Conservation (phyloP, 2,797 vertebrate genomes). For the Carapus acus region DNA sequence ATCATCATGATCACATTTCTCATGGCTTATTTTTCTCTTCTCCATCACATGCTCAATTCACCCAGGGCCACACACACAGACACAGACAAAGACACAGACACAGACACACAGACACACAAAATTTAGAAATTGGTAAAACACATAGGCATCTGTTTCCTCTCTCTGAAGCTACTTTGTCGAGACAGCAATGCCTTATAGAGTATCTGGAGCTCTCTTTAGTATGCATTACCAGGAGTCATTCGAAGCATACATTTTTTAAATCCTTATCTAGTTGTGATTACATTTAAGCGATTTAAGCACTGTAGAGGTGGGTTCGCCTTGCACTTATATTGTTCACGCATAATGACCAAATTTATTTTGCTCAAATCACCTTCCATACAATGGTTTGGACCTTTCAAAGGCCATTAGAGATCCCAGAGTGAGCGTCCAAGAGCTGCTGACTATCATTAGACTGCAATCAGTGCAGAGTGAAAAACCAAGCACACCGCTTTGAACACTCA, state of each 20-base stretch:
- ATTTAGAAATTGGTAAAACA: constrained; percentile 9
- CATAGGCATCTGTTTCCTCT: neutral
- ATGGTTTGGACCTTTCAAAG: constrained; percentile 47
- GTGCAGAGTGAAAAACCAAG: constrained; percentile 18
- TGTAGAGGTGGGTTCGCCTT: no score
- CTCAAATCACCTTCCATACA: neutral
- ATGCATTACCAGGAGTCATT: neutral
- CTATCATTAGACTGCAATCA: constrained; percentile 20
- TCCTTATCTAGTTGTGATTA: no score
- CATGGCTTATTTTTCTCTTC: constrained; percentile 37
- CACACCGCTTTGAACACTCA: constrained; percentile 15
- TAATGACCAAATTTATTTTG: no score
- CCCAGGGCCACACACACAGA: constrained; percentile 3
- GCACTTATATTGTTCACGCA: no score
- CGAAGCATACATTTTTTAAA: constrained; percentile 14
- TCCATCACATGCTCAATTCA: constrained; percentile 47
- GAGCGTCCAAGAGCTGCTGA: no score
- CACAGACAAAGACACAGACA: constrained; percentile 39
- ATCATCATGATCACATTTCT: constrained; percentile 44
- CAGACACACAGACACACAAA: constrained; percentile 38
- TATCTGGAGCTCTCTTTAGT: no score
- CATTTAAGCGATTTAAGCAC: no score
- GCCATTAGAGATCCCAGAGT: constrained; percentile 23
- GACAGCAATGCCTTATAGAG: neutral
- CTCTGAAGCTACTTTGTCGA: neutral